Evolutionary conservation across 2,797 vertebrate species (phyloP).

Genomic region (Sebastes kiyomatsui): DNA sequence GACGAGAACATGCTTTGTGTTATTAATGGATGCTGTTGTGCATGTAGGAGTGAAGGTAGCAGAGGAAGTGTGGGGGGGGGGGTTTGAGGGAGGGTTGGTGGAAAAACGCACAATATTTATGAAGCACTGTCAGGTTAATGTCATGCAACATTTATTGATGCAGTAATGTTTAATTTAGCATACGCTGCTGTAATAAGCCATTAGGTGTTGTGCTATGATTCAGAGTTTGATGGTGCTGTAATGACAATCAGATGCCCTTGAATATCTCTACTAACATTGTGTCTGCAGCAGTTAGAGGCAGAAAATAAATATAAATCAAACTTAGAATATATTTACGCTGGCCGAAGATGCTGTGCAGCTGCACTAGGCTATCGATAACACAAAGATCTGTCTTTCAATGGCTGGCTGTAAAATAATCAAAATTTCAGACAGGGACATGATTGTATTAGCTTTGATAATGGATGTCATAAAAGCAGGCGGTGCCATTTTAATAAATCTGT

Average conservation of each 20-base stretch:
- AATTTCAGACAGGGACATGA: conserved; percentile 64
- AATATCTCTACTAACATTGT: conserved; percentile 44
- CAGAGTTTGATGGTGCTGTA: conserved; percentile 67
- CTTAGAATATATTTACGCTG: conserved; percentile 19
- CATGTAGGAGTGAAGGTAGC: conserved; percentile 26
- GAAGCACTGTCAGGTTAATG: conserved; percentile 80
- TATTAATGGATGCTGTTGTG: conserved; percentile 30
- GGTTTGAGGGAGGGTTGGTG: neutral
- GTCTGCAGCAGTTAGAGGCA: conserved; percentile 42
- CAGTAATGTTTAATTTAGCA: conserved; percentile 83
- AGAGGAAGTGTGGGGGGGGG: conserved; percentile 6
- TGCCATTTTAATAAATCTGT: conserved; percentile 75
- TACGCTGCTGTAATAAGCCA: conserved; percentile 77
- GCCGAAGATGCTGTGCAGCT: neutral
- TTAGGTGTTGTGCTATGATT: conserved; percentile 78
- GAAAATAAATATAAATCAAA: conserved; percentile 64
- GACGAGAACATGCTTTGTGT: neutral
- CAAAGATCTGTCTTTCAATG: conserved; percentile 27
- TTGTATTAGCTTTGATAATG: conserved; percentile 77
- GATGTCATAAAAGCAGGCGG: conserved; percentile 70
- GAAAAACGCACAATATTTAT: conserved; percentile 77
- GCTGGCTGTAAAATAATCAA: conserved; percentile 63
- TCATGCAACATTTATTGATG: conserved; percentile 81
- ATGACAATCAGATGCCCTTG: conserved; percentile 75
- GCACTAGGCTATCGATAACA: conserved; percentile 28